Percentiles rank a stretch among this genome's conserved stretches.
Conservation (phyloP, 2,888 invertebrate species). For the Cloeon dipterum region DNA sequence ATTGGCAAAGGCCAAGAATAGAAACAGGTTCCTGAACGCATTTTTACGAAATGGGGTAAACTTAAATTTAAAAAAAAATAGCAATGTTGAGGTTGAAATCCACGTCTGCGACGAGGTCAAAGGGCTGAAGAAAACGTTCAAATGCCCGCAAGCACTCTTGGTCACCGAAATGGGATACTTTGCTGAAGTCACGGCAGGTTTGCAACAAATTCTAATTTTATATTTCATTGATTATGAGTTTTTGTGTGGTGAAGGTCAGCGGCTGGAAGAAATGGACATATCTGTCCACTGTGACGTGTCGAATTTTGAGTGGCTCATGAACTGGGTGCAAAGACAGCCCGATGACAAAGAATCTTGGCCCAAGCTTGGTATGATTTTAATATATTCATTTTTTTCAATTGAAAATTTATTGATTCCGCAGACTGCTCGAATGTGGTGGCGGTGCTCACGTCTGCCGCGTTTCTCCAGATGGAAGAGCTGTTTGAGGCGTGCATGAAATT, state of each 20-base stretch:
- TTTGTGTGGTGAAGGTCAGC: conserved; percentile 39
- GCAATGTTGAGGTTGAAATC: conserved; percentile 63
- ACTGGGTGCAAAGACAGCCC: conserved; percentile 70
- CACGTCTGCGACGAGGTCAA: conserved; percentile 91
- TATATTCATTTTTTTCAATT: not conserved
- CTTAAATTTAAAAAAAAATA: conserved; percentile 6
- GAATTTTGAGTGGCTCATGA: conserved; percentile 92
- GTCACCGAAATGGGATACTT: conserved; percentile 90
- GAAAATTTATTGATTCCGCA: conserved; percentile 10
- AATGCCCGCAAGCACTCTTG: conserved; percentile 64
- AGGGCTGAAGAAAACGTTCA: conserved; percentile 68
- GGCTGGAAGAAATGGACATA: conserved; percentile 79
- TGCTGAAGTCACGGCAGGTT: conserved; percentile 59
- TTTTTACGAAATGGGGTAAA: no score
- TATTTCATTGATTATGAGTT: no score
- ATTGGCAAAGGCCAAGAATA: no score
- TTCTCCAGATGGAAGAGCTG: conserved; percentile 78
- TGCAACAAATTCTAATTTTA: not conserved
- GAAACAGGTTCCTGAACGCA: no score
- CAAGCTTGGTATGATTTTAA: conserved; percentile 11
- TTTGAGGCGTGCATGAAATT: conserved; percentile 65
- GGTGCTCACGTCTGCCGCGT: conserved; percentile 81
- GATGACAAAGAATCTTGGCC: conserved; percentile 43
- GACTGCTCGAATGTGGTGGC: conserved; percentile 76
- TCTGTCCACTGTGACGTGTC: conserved; percentile 91